Base-by-base conservation (phyloP, 2,888 invertebrate species). In the Ethmia dodecea region DNA sequence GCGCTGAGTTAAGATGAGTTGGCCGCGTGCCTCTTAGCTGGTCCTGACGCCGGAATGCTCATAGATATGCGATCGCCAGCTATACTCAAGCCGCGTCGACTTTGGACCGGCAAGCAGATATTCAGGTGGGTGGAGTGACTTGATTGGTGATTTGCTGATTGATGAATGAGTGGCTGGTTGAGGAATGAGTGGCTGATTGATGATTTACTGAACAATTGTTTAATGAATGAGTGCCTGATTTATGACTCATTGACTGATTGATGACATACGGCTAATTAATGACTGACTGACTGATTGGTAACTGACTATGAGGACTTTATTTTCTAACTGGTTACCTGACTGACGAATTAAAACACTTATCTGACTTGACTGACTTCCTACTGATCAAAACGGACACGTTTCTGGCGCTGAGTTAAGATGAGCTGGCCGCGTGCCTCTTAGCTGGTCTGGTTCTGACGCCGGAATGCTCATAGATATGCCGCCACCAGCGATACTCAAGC, bases 21-120 rank as follows among this genome's bases (percentile, higher is more conserved):
- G 37, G 93, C 95, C 0, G 89, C 93, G 1, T 92, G 94, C 42
- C 89, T 98, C 51, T 74, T 97, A 45, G 91, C 94, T 1, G 94
- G 92, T 0, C 88, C 90, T 0, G 97, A 97, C 68, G 64, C 89
- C 3, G 74, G 77, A 42, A 90, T 94, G 87, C 77, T 78, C 35
- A 89, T 99, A 28, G 91, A 94, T 62, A 86, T 99, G 61, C 99
- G 99, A 0, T 89, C 89, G 5, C 98, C 99, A 0, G 94, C 97
- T 3, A 95, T 99, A 44, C 60, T 94, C 27, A 98, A 97, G 84
- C 99, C 99, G 0, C 78, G 89, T 37, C 71, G 86, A 49, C 80
- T 99, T 28, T 99, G 99, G 99, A 97, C 98, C 0, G 99, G 99
- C 5, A 99, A 99, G 71, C 99, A 99, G 88, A 86, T 90, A 31